A percentile compares a stretch with the other conserved stretches of the same genome.
Conservation (phyloP, 2,888 invertebrate species). For the Tenthredo livida region DNA sequence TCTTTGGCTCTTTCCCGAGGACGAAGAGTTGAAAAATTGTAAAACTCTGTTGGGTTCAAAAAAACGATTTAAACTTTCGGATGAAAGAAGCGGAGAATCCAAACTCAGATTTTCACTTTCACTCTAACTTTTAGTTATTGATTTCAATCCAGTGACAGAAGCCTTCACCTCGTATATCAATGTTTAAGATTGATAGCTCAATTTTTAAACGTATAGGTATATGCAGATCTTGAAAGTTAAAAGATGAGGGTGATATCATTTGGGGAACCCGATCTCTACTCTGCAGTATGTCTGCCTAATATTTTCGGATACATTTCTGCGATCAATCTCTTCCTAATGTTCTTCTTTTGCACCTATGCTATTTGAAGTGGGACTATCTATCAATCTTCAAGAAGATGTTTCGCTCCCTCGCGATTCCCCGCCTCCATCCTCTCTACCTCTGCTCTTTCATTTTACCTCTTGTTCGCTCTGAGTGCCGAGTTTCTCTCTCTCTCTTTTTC, state of each 20-base stretch:
- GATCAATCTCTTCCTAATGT: slow-evolving; percentile 49
- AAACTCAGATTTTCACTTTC: slow-evolving; percentile 21
- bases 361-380: slow-evolving; percentile 36
- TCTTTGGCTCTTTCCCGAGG: neutral
- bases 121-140: slow-evolving; percentile 22
- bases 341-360: slow-evolving; percentile 45
- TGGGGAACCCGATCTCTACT: slow-evolving; percentile 11
- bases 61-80: slow-evolving; percentile 36
- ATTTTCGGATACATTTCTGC: slow-evolving; percentile 38
- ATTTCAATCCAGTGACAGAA: slow-evolving; percentile 33
- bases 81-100: neutral
- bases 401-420: slow-evolving; percentile 36
- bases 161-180: slow-evolving; percentile 10
- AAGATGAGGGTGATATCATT: slow-evolving; percentile 43
- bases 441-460: slow-evolving; percentile 33
- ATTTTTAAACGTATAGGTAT: neutral
- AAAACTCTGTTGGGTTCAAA: neutral
- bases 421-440: slow-evolving; percentile 21
- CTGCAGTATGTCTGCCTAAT: slow-evolving; percentile 18
- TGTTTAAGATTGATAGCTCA: slow-evolving; percentile 39
- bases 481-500: neutral
- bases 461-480: neutral
- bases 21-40: slow-evolving; percentile 20
- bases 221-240: slow-evolving; percentile 29
- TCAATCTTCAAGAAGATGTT: slow-evolving; percentile 44